Evolutionary conservation across 1,140 invertebrate species (phyloP), one percentile per base, ranked within the genome.

Genomic region (Drosophila arawakana): DNA sequence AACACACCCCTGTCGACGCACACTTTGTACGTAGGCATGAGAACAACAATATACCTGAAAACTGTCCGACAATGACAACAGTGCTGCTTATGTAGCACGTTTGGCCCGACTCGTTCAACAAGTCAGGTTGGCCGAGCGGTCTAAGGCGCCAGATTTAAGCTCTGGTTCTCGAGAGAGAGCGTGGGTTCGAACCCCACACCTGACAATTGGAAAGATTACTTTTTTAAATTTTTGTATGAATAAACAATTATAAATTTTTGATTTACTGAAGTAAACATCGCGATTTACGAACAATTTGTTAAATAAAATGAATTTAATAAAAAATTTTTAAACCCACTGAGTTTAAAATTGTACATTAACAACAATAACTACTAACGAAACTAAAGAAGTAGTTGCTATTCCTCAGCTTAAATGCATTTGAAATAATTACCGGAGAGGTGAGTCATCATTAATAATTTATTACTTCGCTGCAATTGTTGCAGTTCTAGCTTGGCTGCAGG

Each of bases 141-240:
- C 94, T 95, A 95, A 95, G 94, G 94, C 94, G 94, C 94, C 94
- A 95, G 94, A 95, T 94, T 95, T 95, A 95, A 95, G 94, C 94
- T 95, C 94, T 95, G 94, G 94, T 95, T 95, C 94, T 94, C 94
- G 92, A 93, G 86, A 93, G 94, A 94, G 94, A 95, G 94, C 94
- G 95, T 95, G 94, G 94, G 94, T 95, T 95, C 94, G 94, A 95
- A 95, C 94, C 94, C 94, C 95, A 95, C 95, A 95, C 94, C 94
- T 95, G 94, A 94, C 94, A 95, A 3, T 21, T 21, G 49, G 49
- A 41, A 39, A 70, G 15, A n/a, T 15, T 25, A 18, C 10, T 35
- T 81, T 75, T 69, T 71, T 70, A 61, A 13, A 18, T n/a, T 44
- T 55, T 50, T 37, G 44, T 59, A 18, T n/a, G 18, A 10, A 50